phyloP scores from a whole-genome alignment of 1,140 invertebrate species.

The Trichonephila inaurata region DNA sequence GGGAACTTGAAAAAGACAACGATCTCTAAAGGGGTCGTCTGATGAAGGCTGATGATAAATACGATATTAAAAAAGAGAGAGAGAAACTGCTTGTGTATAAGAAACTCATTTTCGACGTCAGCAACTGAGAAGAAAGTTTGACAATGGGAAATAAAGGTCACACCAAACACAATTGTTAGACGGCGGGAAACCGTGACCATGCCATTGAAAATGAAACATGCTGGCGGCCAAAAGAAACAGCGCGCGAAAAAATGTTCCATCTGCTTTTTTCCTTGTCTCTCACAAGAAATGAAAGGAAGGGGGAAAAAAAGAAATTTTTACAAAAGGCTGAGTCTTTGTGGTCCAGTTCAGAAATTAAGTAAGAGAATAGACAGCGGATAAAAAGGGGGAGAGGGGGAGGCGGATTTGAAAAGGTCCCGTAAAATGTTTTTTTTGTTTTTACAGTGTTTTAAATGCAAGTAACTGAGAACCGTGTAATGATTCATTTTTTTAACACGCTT shows the following conservation, averaged over 20 bases:
- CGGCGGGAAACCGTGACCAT: slow-evolving; percentile 49
- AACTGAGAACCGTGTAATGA: background rate
- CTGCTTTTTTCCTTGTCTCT: background rate
- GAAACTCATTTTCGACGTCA: background rate
- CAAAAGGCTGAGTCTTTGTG: background rate
- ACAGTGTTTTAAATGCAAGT: background rate
- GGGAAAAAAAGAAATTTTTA: background rate
- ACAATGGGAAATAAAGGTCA: slow-evolving; percentile 50
- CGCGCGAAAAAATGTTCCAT: background rate
- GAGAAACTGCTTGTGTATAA: background rate
- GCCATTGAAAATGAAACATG: slow-evolving; percentile 58
- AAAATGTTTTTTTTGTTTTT: background rate
- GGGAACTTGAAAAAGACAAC: background rate
- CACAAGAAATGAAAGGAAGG: background rate
- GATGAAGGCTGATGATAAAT: slow-evolving; percentile 27
- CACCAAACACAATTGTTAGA: slow-evolving; percentile 11
- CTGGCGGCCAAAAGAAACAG: slow-evolving; percentile 9
- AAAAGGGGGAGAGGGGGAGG: too few species aligned
- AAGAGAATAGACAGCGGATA: background rate
- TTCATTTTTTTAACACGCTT: slow-evolving; percentile 14
- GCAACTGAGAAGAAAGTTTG: slow-evolving; percentile 12
- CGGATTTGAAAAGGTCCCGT: background rate
- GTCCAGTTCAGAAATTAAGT: background rate
- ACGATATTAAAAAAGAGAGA: background rate
- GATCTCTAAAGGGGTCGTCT: slow-evolving; percentile 31